Percentiles rank a stretch among this genome's conserved stretches.
phyloP scores from a whole-genome alignment of 2,113 vertebrate genomes.

The Halichoerus grypus region DNA sequence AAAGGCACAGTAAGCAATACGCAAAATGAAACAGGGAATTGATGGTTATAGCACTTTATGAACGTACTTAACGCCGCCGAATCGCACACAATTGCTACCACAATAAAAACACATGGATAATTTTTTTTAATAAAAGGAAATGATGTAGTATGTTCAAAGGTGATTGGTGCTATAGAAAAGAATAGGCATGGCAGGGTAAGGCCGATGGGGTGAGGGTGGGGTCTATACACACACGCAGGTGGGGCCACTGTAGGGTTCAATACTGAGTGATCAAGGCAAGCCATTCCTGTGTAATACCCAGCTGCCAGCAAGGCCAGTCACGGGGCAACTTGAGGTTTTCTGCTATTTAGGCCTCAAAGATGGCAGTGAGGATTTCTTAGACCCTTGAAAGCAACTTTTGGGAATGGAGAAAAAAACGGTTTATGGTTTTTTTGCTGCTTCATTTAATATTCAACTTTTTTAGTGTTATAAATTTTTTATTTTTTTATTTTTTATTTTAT shows the following conservation, averaged over 20 bases:
- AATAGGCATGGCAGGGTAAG: too few species aligned
- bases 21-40: neutral
- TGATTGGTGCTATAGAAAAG: neutral
- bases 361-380: neutral
- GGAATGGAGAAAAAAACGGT: neutral
- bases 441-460: neutral
- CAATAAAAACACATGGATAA: neutral
- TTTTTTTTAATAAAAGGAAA: neutral
- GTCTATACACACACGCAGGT: too few species aligned
- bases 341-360: neutral
- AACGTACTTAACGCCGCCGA: neutral
- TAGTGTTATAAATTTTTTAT: neutral
- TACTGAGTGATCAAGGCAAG: neutral
- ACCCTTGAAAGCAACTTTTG: neutral
- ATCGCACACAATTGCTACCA: neutral
- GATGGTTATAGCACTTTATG: too few species aligned
- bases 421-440: neutral
- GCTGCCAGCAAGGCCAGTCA: neutral
- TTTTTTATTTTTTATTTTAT: too few species aligned
- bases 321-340: neutral
- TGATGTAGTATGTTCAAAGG: neutral
- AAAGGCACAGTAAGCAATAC: neutral
- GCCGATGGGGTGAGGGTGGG: accelerated
- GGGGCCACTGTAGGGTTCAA: accelerated
- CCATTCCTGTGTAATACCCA: neutral